Conservation (phyloP, 92 coral and sea anemone species). For the Epizoanthus fatuus region DNA sequence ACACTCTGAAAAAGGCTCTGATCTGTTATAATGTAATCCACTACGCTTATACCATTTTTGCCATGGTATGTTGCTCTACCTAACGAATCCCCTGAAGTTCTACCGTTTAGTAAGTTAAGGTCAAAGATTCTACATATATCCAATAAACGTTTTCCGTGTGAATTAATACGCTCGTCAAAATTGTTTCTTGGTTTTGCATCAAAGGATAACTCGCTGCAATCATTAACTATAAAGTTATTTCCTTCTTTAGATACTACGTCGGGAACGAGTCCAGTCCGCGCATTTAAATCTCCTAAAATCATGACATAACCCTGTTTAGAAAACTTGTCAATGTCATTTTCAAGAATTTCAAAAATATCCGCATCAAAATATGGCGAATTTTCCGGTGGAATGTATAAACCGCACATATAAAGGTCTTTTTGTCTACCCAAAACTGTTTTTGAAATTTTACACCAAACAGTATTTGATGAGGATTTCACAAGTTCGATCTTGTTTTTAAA, state of each 20-base stretch:
- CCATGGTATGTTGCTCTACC: constrained; percentile 57
- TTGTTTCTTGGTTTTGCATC: constrained; percentile 34
- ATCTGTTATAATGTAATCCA: constrained; percentile 47
- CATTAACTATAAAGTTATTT: constrained; percentile 29
- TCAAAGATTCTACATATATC: constrained; percentile 54
- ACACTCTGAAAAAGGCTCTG: constrained; percentile 9
- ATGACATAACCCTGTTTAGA: constrained; percentile 21
- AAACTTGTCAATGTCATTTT: constrained; percentile 34
- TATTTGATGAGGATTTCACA: constrained; percentile 26
- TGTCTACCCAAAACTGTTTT: constrained; percentile 13
- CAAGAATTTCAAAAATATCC: constrained; percentile 45
- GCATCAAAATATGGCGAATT: constrained; percentile 42
- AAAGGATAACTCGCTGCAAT: constrained; percentile 11
- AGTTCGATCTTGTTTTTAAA: constrained; percentile 11
- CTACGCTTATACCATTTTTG: constrained; percentile 40
- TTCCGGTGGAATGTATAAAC: constrained; percentile 50
- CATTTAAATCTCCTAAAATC: constrained; percentile 53
- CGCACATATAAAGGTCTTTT: constrained; percentile 49
- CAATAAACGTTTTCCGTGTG: constrained; percentile 60
- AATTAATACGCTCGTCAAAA: constrained; percentile 49
- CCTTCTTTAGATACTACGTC: constrained; percentile 53
- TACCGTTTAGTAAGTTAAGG: constrained; percentile 60
- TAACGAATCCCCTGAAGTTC: constrained; percentile 61
- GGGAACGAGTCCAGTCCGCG: constrained; percentile 32
- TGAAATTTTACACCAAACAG: constrained; percentile 40